Conservation (phyloP, 1,140 invertebrate species). For the Drosophila tani region DNA sequence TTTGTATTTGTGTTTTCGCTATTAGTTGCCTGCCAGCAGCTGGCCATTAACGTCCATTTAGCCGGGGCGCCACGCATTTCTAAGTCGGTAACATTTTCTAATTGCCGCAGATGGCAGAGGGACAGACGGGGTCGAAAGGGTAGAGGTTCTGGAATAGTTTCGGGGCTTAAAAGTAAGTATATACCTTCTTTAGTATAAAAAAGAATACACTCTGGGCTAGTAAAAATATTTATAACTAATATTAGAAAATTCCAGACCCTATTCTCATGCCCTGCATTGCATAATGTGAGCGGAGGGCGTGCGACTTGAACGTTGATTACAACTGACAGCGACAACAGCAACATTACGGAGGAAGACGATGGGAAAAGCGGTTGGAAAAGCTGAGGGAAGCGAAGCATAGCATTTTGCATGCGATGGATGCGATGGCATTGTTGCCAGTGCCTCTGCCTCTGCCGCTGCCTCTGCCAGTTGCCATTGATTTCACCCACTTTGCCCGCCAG, state of each 20-base stretch:
- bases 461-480: slow-evolving; percentile 64
- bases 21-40: slow-evolving; percentile 76
- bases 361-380: slow-evolving; percentile 5
- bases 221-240: too few relatives aligned
- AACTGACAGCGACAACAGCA: slow-evolving; percentile 61
- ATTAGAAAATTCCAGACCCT: neutral
- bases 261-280: neutral
- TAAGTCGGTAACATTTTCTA: slow-evolving; percentile 80
- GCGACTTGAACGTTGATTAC: slow-evolving; percentile 75
- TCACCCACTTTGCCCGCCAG: slow-evolving; percentile 62
- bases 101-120: slow-evolving; percentile 63
- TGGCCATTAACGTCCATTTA: slow-evolving; percentile 83
- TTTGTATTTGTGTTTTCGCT: slow-evolving; percentile 55
- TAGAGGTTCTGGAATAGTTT: neutral
- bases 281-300: slow-evolving; percentile 18
- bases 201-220: too few relatives aligned
- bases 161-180: neutral
- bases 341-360: slow-evolving; percentile 2
- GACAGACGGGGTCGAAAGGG: neutral
- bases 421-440: slow-evolving; percentile 30
- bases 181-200: too few relatives aligned
- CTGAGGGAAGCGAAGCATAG: neutral
- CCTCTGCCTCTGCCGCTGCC: slow-evolving; percentile 8
- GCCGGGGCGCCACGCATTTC: slow-evolving; percentile 77
- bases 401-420: slow-evolving; percentile 57